phyloP scores from a whole-genome alignment of 2,113 vertebrate species.

The Trematomus loennbergii region DNA sequence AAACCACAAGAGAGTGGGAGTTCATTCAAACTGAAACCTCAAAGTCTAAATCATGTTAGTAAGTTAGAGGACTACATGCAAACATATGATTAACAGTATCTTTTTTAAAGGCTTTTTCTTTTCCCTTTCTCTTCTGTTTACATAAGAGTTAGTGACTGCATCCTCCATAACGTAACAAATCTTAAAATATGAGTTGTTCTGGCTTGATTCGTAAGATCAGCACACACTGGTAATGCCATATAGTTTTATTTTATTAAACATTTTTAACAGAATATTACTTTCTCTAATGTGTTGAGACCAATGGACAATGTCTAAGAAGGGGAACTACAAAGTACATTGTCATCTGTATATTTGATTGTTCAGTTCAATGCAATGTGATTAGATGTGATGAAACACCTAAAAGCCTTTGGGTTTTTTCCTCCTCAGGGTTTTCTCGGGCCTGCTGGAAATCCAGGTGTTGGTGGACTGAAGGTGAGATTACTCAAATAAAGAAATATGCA shows the following conservation, averaged over 20 bases:
- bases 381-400: neutral
- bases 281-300: neutral
- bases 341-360: neutral
- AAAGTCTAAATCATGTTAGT: constrained; percentile 41
- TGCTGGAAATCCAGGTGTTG: constrained; percentile 89
- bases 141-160: constrained; percentile 3
- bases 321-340: neutral
- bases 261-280: neutral
- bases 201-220: constrained; percentile 29
- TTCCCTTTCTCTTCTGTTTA: constrained; percentile 4
- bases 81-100: neutral
- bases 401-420: constrained; percentile 41
- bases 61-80: constrained; percentile 12
- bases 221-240: neutral
- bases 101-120: neutral
- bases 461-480: constrained; percentile 92
- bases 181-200: constrained; percentile 53
- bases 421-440: constrained; percentile 89
- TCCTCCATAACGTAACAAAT: constrained; percentile 30
- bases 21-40: constrained; percentile 45
- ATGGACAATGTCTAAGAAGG: neutral
- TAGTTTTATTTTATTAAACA: constrained; percentile 1
- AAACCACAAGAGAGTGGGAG: constrained; percentile 36
- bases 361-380: neutral
- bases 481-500: neutral